These are phyloP conservation scores for Barbus barbus DNA, from an alignment of 2,113 vertebrate species.

Conservation along the genomic window DNA sequence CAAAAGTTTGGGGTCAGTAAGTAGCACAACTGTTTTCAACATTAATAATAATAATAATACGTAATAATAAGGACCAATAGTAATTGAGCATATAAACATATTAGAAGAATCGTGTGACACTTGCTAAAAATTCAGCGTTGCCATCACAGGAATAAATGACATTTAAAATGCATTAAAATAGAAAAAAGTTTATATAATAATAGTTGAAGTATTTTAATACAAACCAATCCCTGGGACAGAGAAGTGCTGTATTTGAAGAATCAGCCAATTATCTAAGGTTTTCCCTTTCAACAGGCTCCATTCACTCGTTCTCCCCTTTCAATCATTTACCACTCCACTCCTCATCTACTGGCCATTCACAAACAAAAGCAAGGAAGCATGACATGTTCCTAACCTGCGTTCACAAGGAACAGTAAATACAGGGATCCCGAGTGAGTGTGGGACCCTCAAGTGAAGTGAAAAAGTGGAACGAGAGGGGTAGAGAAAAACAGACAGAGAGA, in stretches of 20 bases:
- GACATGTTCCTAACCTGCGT: constrained; percentile 16
- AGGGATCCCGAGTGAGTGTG: neutral
- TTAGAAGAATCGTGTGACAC: too few species aligned
- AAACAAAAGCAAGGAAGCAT: constrained; percentile 50
- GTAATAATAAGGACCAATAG: too few species aligned
- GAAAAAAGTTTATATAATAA: too few species aligned
- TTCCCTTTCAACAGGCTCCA: constrained; percentile 24
- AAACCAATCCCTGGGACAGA: neutral
- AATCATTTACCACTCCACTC: constrained; percentile 25
- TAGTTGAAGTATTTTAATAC: neutral
- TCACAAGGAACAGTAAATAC: constrained; percentile 26
- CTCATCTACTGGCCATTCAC: constrained; percentile 37
- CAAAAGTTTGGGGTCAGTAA: too few species aligned
- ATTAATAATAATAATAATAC: too few species aligned
- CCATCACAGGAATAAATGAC: too few species aligned
- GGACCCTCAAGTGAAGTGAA: constrained; percentile 15
- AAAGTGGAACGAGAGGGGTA: neutral
- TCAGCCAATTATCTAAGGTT: constrained; percentile 11
- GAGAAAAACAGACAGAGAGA: neutral
- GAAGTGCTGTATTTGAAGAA: constrained; percentile 5
- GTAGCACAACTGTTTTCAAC: too few species aligned
- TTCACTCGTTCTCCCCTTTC: constrained; percentile 25
- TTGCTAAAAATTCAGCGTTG: too few species aligned
- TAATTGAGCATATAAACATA: too few species aligned
- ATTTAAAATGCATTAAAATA: too few species aligned